Percentiles rank a stretch among this genome's conserved stretches.
Conservation (phyloP, 2,888 invertebrate genomes). For the Pyrgus malvae region DNA sequence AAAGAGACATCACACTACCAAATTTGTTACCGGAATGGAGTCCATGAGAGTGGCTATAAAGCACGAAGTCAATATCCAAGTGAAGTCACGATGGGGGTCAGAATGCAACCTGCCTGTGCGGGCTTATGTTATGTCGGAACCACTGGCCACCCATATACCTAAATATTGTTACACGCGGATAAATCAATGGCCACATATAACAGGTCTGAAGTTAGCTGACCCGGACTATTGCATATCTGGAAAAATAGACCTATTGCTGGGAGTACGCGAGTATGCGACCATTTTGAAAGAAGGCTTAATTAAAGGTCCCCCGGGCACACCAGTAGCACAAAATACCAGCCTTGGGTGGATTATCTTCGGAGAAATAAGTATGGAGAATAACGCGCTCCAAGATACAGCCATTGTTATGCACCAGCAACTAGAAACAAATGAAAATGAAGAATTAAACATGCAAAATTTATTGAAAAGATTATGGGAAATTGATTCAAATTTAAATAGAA, state of each 20-base stretch:
- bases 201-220: neutral
- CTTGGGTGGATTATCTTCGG: conserved; percentile 1
- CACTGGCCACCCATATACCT: neutral
- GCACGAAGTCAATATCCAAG: neutral
- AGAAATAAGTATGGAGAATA: neutral
- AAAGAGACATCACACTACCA: conserved; percentile 5
- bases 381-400: neutral
- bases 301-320: conserved; percentile 1
- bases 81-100: conserved; percentile 3
- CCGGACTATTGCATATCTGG: neutral
- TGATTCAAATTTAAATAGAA: neutral
- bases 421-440: neutral
- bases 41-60: neutral
- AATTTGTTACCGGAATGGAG: neutral
- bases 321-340: conserved; percentile 1
- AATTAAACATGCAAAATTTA: neutral
- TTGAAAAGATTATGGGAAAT: neutral
- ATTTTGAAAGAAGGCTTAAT: conserved; percentile 3
- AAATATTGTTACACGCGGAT: neutral
- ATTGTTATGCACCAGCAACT: neutral
- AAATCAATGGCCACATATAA: neutral
- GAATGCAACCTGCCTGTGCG: conserved; percentile 3
- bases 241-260: neutral
- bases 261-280: neutral
- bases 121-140: conserved; percentile 1